phyloP scores from a whole-genome alignment of 64 coral and sea anemone species.

The Montipora capricornis region DNA sequence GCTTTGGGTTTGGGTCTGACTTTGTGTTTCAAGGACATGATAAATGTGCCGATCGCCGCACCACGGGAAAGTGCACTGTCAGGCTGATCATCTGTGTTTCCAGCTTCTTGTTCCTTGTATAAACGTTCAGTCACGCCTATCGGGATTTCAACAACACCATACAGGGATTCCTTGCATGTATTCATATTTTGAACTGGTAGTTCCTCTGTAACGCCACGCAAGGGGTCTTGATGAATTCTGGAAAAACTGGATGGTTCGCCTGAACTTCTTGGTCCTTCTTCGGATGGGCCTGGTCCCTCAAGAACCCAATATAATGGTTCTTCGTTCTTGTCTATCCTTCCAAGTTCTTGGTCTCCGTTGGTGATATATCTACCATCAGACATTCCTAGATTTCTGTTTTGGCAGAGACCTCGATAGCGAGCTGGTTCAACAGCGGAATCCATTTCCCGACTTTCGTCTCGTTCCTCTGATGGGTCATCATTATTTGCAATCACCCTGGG shows the following conservation, averaged over 20 bases:
- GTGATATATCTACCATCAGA: not conserved
- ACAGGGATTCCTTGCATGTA: no score
- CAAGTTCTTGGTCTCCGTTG: not conserved
- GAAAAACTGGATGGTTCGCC: not conserved
- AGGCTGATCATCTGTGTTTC: not conserved
- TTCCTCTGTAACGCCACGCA: not conserved
- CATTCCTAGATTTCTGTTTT: not conserved
- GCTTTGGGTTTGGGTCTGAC: no score
- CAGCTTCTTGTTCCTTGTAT: not conserved
- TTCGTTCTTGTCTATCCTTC: not conserved
- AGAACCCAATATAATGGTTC: conserved; percentile 8
- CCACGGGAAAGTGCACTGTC: not conserved
- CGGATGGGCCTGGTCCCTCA: not conserved
- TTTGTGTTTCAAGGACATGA: not conserved
- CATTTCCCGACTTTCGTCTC: not conserved
- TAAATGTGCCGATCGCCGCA: not conserved
- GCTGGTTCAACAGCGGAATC: not conserved
- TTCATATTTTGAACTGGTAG: no score
- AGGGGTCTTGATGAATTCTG: not conserved
- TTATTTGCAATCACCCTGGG: not conserved
- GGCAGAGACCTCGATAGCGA: not conserved
- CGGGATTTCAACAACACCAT: no score
- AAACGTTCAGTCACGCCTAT: no score
- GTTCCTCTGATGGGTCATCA: not conserved
- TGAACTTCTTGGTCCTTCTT: not conserved